phyloP scores from a whole-genome alignment of 1,140 invertebrate genomes.

The Geopemphigus sp. region DNA sequence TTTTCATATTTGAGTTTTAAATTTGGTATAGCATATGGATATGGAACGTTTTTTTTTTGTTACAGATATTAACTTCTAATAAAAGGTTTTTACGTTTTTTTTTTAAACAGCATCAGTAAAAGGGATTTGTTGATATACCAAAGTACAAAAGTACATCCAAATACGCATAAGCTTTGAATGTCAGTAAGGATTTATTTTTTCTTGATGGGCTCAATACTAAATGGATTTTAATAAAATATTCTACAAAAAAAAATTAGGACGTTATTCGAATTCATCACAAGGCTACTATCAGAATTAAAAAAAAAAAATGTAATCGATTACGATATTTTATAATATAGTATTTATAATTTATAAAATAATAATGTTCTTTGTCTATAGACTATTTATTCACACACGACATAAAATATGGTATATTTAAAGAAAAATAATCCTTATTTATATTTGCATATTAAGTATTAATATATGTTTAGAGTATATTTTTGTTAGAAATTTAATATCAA shows the following conservation, averaged over 20 bases:
- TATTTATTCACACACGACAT: no score
- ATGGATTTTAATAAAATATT: slow-evolving; percentile 7
- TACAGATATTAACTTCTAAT: neutral
- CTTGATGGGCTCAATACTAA: neutral
- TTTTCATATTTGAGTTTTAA: neutral
- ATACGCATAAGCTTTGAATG: slow-evolving; percentile 1
- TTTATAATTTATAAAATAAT: no score
- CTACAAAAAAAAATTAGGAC: neutral
- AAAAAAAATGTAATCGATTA: neutral
- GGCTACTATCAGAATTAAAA: neutral
- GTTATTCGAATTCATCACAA: neutral
- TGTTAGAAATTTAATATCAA: no score
- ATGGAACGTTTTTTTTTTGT: neutral
- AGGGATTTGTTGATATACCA: neutral
- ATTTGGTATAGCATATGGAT: neutral
- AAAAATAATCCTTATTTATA: no score
- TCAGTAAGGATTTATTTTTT: slow-evolving; percentile 10
- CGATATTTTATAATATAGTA: no score
- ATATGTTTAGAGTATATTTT: no score
- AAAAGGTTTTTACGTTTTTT: neutral
- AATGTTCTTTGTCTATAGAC: no score
- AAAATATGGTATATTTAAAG: no score
- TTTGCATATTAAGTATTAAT: no score
- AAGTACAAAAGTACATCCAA: neutral
- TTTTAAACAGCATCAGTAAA: neutral